Base-by-base conservation (phyloP, 2,797 vertebrate species). In the Octomys mimax region DNA sequence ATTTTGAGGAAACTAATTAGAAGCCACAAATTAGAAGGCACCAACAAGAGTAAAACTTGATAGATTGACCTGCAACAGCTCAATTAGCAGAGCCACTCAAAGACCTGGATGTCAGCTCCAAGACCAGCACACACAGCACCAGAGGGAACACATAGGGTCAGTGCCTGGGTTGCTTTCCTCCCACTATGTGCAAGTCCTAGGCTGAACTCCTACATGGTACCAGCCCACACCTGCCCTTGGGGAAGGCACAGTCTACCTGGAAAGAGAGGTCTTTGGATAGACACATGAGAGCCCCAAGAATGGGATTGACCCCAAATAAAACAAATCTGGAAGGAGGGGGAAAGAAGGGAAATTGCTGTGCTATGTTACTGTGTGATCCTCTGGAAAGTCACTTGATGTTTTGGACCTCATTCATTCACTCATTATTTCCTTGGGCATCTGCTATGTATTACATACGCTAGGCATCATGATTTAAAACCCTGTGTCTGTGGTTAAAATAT, bases 1-100 rank as follows among this genome's bases (percentile, higher is more conserved):
- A 54, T 77, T 89, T 84, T 62, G 73, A 89, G 88, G 62, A 62
- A 79, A 87, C 36, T 91, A 42, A 83, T 89, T 77, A 84, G 31
- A 75, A 95, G 70, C 28, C 86, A 94, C 57, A 94, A 36, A 81
- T 78, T 39, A 94, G 71, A 61, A 73, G 19, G 3, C 18, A 71
- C 19, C n/a, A 71, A 11, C 33, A 46, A 89, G 36, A 80, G 24
- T 78, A 92, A 92, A 95, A 88, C 62, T 9, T 71, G 16, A 71
- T 10, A 64, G n/a, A 78, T 42, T 14, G 73, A 54, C 61, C 64
- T 71, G 80, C 0, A 92, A 22, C 16, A 46, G 5, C 22, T 31
- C 62, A 79, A 11, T 28, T 39, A 91, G 22, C 18, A 28, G 82
- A 89, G n/a, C 22, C 59, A n/a, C 73, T 66, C 14, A 66, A 61